Evolutionary conservation across 2,113 vertebrate genomes (phyloP).

Genomic region (Machaerirhynchus nigripectus): DNA sequence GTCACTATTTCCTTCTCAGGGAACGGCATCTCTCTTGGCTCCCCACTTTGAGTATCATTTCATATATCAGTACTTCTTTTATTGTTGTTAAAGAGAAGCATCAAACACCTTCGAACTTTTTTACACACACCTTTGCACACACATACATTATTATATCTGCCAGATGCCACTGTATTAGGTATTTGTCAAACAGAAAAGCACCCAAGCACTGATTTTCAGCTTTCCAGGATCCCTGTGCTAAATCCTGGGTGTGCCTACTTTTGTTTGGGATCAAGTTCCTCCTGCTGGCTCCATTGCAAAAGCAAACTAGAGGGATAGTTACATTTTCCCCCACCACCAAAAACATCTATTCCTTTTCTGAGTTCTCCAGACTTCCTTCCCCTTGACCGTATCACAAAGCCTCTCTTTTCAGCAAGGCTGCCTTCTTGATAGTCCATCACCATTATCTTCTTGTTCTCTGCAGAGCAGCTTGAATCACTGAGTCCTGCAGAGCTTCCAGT

Average conservation of each 20-base stretch:
- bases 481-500: slow-evolving; percentile 20
- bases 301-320: background rate
- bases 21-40: background rate
- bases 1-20: background rate
- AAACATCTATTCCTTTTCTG: slow-evolving; percentile 53
- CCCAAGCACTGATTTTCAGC: background rate
- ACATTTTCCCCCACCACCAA: slow-evolving; percentile 1
- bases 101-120: background rate
- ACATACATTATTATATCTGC: background rate
- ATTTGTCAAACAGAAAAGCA: background rate
- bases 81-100: background rate
- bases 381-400: background rate
- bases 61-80: background rate
- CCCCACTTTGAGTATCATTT: background rate
- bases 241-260: slow-evolving; percentile 46
- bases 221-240: slow-evolving; percentile 30
- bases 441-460: background rate
- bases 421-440: slow-evolving; percentile 15
- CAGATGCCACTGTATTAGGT: background rate
- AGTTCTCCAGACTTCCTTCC: slow-evolving; percentile 49
- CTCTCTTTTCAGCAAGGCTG: slow-evolving; percentile 6
- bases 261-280: slow-evolving; percentile 52
- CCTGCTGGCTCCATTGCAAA: background rate
- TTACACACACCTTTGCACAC: background rate
- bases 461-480: background rate